A percentile compares a stretch with the other conserved stretches of the same genome.
Conservation (phyloP, 1,140 invertebrate species). For the Gryllus bimaculatus region DNA sequence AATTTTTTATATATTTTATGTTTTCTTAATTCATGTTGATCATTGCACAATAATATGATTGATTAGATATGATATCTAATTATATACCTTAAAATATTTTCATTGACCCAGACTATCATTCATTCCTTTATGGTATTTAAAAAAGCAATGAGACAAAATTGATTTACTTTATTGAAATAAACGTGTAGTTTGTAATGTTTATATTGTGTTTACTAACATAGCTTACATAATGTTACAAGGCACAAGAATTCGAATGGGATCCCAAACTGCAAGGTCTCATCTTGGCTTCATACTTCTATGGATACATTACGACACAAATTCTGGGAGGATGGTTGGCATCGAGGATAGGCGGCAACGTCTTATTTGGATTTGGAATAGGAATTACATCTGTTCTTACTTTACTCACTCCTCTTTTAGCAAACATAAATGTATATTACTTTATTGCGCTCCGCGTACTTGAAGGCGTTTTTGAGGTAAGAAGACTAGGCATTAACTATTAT, state of each 20-base stretch:
- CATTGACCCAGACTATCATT: too few species aligned
- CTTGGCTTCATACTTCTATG: constrained; percentile 49
- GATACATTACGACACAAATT: constrained; percentile 47
- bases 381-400: constrained; percentile 58
- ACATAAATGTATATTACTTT: constrained; percentile 56
- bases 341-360: constrained; percentile 48
- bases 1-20: too few species aligned
- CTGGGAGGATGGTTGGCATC: constrained; percentile 49
- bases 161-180: too few species aligned
- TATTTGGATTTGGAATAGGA: constrained; percentile 48
- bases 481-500: neutral
- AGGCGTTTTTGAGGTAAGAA: constrained; percentile 74
- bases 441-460: constrained; percentile 71
- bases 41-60: too few species aligned
- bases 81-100: too few species aligned
- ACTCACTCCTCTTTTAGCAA: constrained; percentile 48
- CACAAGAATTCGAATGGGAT: constrained; percentile 26
- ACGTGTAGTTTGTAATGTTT: too few species aligned
- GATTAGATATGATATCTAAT: too few species aligned
- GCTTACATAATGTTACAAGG: constrained; percentile 19
- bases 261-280: constrained; percentile 44
- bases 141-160: too few species aligned
- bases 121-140: too few species aligned
- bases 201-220: too few species aligned
- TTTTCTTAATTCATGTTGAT: too few species aligned